Evolutionary conservation across 1,140 invertebrate genomes (phyloP), one percentile per base, ranked within the genome.

Genomic region (Lysiphlebus fabarum): DNA sequence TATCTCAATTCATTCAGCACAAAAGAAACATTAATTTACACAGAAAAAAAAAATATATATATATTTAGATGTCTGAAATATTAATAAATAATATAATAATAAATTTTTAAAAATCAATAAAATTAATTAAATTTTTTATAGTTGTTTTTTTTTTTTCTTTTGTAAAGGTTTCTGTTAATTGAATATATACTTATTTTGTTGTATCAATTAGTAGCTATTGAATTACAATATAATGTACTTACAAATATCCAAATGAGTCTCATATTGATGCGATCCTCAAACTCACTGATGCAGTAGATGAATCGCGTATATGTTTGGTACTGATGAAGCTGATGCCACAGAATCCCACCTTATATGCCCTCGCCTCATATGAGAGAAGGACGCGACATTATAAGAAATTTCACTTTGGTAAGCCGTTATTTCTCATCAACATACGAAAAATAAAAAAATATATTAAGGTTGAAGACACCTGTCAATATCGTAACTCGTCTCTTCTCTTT

Each of bases 261-360:
- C 77, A 78, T 79, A 65, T 56, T 66, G 68, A 55, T 38, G 36
- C 65, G 67, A 26, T 44, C 40, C 65, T 64, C 73, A 59, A 69
- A 70, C 71, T 68, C 70, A 64, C 59, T 63, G 66, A 68, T 67
- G 67, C 68, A 66, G 64, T 58, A 66, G 70, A 73, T 71, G 67
- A 67, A 70, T 75, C 72, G 71, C 69, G 71, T 78, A 26, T 26
- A 62, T 69, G 73, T 75, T 77, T 73, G 68, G 67, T 71, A 77
- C 75, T 78, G 75, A 76, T 77, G 73, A 75, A 73, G 74, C 69
- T 45, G 65, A 69, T 67, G 59, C 72, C 64, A 69, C 76, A 74
- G 70, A 76, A 78, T 78, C 76, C 74, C 75, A 76, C 76, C 76
- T 79, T 78, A 79, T 78, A 78, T 78, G 76, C 76, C 76, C 72